These are phyloP conservation scores for Pseudobourletiella spinata DNA, from an alignment of 1,140 invertebrate species.

Conservation along the genomic window DNA sequence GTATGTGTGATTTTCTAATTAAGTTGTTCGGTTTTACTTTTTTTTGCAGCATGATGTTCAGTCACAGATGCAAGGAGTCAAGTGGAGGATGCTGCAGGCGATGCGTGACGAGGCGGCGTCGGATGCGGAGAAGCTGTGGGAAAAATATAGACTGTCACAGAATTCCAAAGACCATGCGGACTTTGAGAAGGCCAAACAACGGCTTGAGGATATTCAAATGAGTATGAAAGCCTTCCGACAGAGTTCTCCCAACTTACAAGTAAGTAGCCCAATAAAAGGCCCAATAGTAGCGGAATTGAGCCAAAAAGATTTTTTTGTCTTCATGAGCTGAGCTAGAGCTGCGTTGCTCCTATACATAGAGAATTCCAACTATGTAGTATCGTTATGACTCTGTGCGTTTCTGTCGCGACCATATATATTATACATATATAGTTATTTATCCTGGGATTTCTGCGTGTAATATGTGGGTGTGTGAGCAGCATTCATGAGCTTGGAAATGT, in stretches of 20 bases:
- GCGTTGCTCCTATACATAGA: neutral
- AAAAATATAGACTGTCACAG: constrained; percentile 23
- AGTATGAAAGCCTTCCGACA: constrained; percentile 28
- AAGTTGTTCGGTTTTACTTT: too few species aligned
- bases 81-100: constrained; percentile 27
- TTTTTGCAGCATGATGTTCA: constrained; percentile 28
- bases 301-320: neutral
- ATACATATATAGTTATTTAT: too few species aligned
- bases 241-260: constrained; percentile 27
- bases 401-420: too few species aligned
- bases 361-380: neutral
- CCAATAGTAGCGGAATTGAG: neutral
- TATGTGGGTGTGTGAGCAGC: too few species aligned
- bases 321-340: neutral
- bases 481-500: too few species aligned
- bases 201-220: constrained; percentile 28
- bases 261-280: too few species aligned
- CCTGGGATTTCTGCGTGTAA: too few species aligned
- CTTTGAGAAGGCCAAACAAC: constrained; percentile 29
- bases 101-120: constrained; percentile 26
- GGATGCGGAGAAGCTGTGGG: constrained; percentile 26
- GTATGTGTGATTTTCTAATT: too few species aligned
- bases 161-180: constrained; percentile 21
- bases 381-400: too few species aligned
- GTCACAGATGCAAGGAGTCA: constrained; percentile 23